Conservation (phyloP, 1,140 invertebrate genomes). For the Tigriopus japonicus region DNA sequence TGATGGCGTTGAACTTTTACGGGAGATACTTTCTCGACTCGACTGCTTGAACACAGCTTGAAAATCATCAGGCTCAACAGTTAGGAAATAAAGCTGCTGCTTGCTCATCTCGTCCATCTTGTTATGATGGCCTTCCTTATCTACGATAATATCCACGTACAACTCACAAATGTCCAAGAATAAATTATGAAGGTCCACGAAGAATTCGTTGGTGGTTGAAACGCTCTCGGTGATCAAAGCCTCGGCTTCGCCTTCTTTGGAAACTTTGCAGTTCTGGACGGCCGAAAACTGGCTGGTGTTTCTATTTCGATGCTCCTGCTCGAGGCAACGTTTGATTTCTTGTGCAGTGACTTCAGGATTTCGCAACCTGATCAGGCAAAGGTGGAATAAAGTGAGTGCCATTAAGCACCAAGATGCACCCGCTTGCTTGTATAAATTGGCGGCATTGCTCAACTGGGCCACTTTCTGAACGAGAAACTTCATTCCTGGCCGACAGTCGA, state of each 20-base stretch:
- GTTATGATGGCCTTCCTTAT: constrained; percentile 34
- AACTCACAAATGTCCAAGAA: constrained; percentile 40
- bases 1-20: too few relatives aligned
- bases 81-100: constrained; percentile 40
- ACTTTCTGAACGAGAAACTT: constrained; percentile 88
- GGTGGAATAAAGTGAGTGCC: constrained; percentile 62
- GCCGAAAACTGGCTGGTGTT: constrained; percentile 14
- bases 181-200: constrained; percentile 25
- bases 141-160: constrained; percentile 39
- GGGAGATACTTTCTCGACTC: constrained; percentile 14
- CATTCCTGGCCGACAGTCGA: constrained; percentile 66
- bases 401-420: constrained; percentile 74
- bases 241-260: neutral
- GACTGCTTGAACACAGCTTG: constrained; percentile 25
- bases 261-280: neutral
- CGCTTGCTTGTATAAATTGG: constrained; percentile 80
- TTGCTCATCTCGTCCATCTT: constrained; percentile 36
- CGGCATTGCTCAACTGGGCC: constrained; percentile 59
- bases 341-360: constrained; percentile 37
- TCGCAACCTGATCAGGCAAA: constrained; percentile 43
- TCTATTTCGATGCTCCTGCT: constrained; percentile 30
- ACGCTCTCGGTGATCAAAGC: constrained; percentile 2
- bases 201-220: constrained; percentile 21
- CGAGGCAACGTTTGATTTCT: constrained; percentile 42
- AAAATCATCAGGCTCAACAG: constrained; percentile 40